A percentile compares a stretch with the other conserved stretches of the same genome.
These are phyloP conservation scores for Ostrea edulis DNA, from an alignment of 1,140 invertebrate species.

Conservation along the genomic window DNA sequence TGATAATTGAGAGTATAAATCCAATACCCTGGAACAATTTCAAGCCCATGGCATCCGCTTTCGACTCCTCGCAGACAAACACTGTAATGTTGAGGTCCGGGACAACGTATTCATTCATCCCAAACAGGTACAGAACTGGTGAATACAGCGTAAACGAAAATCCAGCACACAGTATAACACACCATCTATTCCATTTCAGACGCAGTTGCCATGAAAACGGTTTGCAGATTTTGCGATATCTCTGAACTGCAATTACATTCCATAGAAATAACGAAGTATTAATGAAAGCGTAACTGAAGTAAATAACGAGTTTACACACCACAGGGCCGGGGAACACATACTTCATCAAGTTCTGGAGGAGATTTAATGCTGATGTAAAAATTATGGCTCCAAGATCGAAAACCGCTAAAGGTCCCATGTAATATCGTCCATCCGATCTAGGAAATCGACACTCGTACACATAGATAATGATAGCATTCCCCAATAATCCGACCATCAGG, in stretches of 20 bases:
- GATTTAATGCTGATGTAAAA: background rate
- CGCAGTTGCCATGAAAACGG: background rate
- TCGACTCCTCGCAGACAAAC: background rate
- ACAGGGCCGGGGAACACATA: background rate
- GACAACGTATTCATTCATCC: background rate
- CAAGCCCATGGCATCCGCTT: background rate
- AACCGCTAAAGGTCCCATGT: background rate
- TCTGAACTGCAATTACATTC: background rate
- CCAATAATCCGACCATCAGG: background rate
- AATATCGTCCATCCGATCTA: background rate
- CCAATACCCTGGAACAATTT: background rate
- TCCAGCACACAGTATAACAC: background rate
- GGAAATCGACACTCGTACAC: conserved; percentile 12
- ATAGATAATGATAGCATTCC: background rate
- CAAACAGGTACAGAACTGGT: background rate
- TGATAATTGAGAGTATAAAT: background rate
- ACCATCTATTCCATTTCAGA: background rate
- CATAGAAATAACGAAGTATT: conserved; percentile 13
- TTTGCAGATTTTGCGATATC: background rate
- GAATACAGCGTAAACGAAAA: background rate
- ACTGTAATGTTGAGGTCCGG: background rate
- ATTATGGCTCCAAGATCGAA: conserved; percentile 6
- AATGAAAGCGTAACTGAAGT: background rate
- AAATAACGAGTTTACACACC: background rate
- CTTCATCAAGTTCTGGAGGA: background rate